Percentiles rank a stretch among this genome's conserved stretches.
These are phyloP conservation scores for Sycobia sp. DNA, from an alignment of 1,140 invertebrate species.

Conservation along the genomic window DNA sequence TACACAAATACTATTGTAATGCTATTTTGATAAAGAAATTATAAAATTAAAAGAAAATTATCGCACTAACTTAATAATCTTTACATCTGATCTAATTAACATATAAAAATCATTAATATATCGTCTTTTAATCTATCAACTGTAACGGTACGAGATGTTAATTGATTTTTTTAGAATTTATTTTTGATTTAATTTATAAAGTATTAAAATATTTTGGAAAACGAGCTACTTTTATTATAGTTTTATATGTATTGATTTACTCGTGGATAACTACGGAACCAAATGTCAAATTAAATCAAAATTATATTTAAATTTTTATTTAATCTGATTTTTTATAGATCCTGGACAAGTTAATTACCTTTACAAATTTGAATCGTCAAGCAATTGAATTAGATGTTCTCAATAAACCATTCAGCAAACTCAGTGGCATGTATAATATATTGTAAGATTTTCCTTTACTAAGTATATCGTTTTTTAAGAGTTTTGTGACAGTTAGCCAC, in stretches of 20 bases:
- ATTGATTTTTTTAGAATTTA: background rate
- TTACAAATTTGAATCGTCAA: conserved; percentile 19
- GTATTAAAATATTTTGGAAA: background rate
- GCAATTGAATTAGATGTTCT: conserved; percentile 34
- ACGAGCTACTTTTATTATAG: background rate
- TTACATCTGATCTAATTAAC: no score
- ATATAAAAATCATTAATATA: no score
- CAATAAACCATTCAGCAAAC: conserved; percentile 37
- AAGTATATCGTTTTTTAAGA: no score
- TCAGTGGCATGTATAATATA: conserved; percentile 44
- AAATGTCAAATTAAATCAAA: background rate
- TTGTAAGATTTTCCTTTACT: no score
- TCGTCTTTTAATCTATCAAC: no score
- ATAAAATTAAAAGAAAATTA: no score
- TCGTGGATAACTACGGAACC: background rate
- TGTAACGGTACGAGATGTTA: no score
- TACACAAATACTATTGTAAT: no score
- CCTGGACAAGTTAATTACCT: conserved; percentile 34
- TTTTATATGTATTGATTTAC: background rate
- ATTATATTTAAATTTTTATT: background rate
- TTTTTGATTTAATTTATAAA: background rate
- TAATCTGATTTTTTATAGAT: conserved; percentile 34
- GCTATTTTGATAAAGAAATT: no score
- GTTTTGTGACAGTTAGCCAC: no score
- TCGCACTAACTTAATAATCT: no score